phyloP scores from a whole-genome alignment of 1,140 invertebrate species.

The Plutomurus gul region DNA sequence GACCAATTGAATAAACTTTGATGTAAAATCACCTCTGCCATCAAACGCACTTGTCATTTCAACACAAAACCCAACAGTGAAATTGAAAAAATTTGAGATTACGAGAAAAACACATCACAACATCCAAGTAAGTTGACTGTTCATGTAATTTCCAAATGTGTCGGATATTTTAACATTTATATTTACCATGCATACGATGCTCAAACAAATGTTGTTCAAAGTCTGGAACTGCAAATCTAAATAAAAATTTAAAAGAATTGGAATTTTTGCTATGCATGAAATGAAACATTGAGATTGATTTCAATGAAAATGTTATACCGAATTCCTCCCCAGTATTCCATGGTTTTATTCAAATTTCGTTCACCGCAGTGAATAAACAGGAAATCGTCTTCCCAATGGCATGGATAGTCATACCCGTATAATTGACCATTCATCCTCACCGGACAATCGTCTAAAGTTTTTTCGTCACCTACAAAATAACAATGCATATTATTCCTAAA shows the following conservation, averaged over 20 bases:
- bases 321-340: constrained; percentile 95
- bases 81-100: too few species aligned
- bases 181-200: constrained; percentile 77
- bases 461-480: constrained; percentile 76
- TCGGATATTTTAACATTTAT: too few species aligned
- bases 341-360: constrained; percentile 68
- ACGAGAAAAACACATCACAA: too few species aligned
- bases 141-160: too few species aligned
- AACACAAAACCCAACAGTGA: too few species aligned
- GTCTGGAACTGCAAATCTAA: constrained; percentile 81
- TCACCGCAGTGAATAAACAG: constrained; percentile 92
- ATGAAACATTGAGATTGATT: too few species aligned
- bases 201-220: constrained; percentile 87
- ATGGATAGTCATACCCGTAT: constrained; percentile 80
- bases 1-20: too few species aligned
- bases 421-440: constrained; percentile 86
- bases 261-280: not conserved
- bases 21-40: too few species aligned
- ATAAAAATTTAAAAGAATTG: constrained; percentile 36
- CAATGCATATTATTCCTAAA: constrained; percentile 25
- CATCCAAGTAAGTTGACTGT: too few species aligned
- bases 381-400: constrained; percentile 85
- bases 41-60: too few species aligned
- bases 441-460: constrained; percentile 80
- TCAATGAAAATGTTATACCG: constrained; percentile 53